Conservation (phyloP, 1,140 invertebrate species). For the Drosophila repletoides region DNA sequence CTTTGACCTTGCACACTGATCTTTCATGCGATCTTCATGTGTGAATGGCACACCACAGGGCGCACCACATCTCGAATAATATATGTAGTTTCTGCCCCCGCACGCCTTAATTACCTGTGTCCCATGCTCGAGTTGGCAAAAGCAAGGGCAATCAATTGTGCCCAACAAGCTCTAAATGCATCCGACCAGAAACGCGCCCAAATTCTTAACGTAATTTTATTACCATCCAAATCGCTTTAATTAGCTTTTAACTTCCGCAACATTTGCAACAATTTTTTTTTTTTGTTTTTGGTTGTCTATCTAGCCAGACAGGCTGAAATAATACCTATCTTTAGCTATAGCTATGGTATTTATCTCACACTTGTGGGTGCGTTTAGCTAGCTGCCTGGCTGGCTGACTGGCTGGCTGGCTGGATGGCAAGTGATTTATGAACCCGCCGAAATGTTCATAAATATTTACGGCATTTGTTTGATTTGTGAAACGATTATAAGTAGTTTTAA, state of each 20-base stretch:
- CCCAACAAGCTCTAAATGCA: conserved; percentile 60
- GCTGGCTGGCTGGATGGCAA: too few relatives aligned
- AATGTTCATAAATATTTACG: conserved; percentile 63
- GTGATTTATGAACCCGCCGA: conserved; percentile 64
- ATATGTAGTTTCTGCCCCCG: conserved; percentile 5
- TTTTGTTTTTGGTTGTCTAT: conserved; percentile 42
- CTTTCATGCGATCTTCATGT: conserved; percentile 54
- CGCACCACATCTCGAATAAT: conserved; percentile 12
- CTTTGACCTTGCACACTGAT: conserved; percentile 68
- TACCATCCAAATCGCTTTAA: conserved; percentile 67
- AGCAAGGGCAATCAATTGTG: conserved; percentile 76
- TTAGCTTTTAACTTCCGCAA: conserved; percentile 79
- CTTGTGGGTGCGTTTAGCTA: conserved; percentile 62
- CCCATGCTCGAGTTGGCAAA: conserved; percentile 73
- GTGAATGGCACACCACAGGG: conserved; percentile 69
- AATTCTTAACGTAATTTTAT: conserved; percentile 65
- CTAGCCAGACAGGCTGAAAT: neutral
- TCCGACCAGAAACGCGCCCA: conserved; percentile 68
- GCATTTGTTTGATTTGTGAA: conserved; percentile 65
- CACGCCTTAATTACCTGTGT: conserved; percentile 43
- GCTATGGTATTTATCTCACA: conserved; percentile 3
- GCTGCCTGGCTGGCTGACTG: too few relatives aligned
- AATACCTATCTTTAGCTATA: conserved; percentile 13
- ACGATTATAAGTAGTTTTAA: conserved; percentile 50
- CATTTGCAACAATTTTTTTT: conserved; percentile 53